Evolutionary conservation across 2,888 invertebrate genomes (phyloP), one percentile per base, ranked within the genome.

Genomic region (Cephus nigrinus): DNA sequence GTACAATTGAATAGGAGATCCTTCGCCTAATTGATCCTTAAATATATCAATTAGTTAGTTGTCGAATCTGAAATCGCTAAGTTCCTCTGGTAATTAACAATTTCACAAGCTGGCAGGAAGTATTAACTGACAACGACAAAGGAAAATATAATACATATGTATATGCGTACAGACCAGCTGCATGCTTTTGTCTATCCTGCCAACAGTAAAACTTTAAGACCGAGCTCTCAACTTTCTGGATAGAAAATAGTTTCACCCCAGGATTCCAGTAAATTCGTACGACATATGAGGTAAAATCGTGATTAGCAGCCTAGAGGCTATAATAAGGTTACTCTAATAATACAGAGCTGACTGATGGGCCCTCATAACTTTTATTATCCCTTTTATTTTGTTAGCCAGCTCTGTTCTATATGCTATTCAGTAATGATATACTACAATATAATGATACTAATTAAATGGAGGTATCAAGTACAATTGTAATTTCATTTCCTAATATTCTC

Each of bases 211-310:
- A 55, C 2, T 55, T 1, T 23, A 23, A 55, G 55, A 23, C 23
- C 55, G 23, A 23, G 0, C 23, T 55, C 23, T 9, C 1, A 55
- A 55, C 55, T 23, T 55, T 55, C 55, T 55, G 55, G 23, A 55
- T 15, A 23, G 55, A 55, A 55, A 55, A 55, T 55, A 55, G 23
- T 55, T 23, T 55, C 55, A 2, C 23, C 2, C 55, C 55, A 55
- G 2, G 23, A 55, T 55, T 55, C 23, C 55, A 55, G 55, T 55
- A 9, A 55, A 55, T 23, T 55, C 55, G 5, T 55, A 55, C 23
- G 55, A 55, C 55, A 55, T 55, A 31, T 71, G 71, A 71, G 71
- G 71, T 71, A 71, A 71, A 33, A 71, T 71, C 32, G 71, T 71
- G 31, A 71, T 33, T 71, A 71, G 71, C 31, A 12, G 31, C 71